Base-by-base conservation (phyloP, 2,888 invertebrate genomes). In the Onthophagus sagittarius region DNA sequence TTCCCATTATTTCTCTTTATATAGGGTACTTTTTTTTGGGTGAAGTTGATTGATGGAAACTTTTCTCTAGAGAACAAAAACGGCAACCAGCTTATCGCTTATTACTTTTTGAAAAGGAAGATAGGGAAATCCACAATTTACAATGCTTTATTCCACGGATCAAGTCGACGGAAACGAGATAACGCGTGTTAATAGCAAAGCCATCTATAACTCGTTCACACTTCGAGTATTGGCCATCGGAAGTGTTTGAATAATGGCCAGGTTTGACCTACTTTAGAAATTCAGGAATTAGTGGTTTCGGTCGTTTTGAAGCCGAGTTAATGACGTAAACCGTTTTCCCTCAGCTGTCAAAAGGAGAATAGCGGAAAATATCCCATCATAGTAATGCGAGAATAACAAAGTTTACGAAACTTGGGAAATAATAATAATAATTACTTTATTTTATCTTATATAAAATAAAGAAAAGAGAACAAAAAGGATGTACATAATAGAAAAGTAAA, bases 61-160 rank as follows among this genome's bases (percentile, higher is more conserved):
- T 53, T 53, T 53, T 53, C 39, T 53, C 9, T 53, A 4, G n/a
- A 23, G 67, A 15, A 64, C 23, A 64, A 67, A 67, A 67, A 67
- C 67, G 67, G n/a, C 31, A 23, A 7, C 67, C 67, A 23, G 67
- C 67, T 67, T 67, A 67, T 67, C 67, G 67, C 23, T 5, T n/a
- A 67, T n/a, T 23, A 23, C 67, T 9, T 14, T 23, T 23, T 64
- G 9, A 11, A 14, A 15, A 14, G 64, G 67, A 67, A 23, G 15
- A 67, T 31, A 67, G 67, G 67, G 67, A 67, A 67, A 32, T 67
- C 31, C 67, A 67, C 32, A 67, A 67, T 67, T 67, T 67, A 23
- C 67, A 23, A 23, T 23, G 23, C 23, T 23, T 67, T 67, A 67
- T 67, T 67, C 67, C 9, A 23, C 13, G 67, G 15, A 67, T 67